A percentile compares a stretch with the other conserved stretches of the same genome.
Conservation (phyloP, 1,140 invertebrate genomes). For the Camponotus pennsylvanicus region DNA sequence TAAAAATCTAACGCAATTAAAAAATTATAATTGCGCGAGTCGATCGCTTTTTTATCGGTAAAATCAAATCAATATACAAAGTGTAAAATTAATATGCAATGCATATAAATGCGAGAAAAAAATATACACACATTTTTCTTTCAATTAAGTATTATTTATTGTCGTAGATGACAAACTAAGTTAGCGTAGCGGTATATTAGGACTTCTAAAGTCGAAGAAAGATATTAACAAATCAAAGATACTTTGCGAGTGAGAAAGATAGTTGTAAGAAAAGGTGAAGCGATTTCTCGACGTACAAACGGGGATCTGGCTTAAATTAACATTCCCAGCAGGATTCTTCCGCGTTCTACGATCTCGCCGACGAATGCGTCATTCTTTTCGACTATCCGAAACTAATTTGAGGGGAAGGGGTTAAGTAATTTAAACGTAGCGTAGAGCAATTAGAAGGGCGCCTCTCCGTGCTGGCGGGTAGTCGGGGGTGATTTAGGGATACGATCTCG, state of each 20-base stretch:
- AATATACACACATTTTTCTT: not conserved
- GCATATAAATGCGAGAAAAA: not conserved
- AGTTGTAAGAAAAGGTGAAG: conserved; percentile 56
- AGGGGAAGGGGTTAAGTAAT: conserved; percentile 81
- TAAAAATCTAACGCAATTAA: not conserved
- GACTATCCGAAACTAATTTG: conserved; percentile 85
- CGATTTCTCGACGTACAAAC: conserved; percentile 63
- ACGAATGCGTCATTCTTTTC: conserved; percentile 83
- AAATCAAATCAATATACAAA: not conserved
- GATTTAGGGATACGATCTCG: conserved; percentile 83
- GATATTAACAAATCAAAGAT: conserved; percentile 59
- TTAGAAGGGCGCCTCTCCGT: conserved; percentile 81
- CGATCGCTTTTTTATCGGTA: not conserved
- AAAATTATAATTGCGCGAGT: not conserved
- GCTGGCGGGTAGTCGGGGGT: conserved; percentile 78
- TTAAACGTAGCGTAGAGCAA: conserved; percentile 84
- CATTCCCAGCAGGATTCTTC: conserved; percentile 79
- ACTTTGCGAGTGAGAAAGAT: conserved; percentile 43
- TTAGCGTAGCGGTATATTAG: not conserved
- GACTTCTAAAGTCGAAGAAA: not conserved
- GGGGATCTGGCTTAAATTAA: conserved; percentile 74
- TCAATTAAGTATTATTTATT: not conserved
- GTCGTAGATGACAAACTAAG: not conserved
- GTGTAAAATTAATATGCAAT: not conserved
- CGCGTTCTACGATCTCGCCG: conserved; percentile 67